Evolutionary conservation across 2,797 vertebrate species (phyloP).

Genomic region (Squalus acanthias): DNA sequence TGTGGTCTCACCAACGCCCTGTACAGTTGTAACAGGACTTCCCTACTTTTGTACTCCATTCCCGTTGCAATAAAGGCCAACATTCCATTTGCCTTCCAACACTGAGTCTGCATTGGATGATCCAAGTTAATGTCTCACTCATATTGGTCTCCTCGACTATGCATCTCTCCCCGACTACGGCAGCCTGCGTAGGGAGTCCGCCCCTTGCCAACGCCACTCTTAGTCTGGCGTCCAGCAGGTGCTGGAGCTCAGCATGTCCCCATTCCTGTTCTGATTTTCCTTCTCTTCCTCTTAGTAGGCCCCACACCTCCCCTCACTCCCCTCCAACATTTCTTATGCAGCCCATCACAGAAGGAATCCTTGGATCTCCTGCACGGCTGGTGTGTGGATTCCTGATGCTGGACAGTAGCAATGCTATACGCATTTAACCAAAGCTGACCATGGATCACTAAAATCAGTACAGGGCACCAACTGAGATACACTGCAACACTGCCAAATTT

Average conservation of each 20-base stretch:
- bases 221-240: neutral
- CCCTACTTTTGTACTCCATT: no score
- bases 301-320: neutral
- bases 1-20: no score
- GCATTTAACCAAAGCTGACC: neutral
- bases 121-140: neutral
- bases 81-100: no score
- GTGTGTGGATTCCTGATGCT: no score
- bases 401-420: neutral
- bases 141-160: neutral
- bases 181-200: neutral
- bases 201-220: neutral
- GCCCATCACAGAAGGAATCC: neutral
- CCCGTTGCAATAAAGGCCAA: no score
- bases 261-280: neutral
- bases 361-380: neutral
- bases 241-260: neutral
- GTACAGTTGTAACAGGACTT: no score
- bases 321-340: neutral
- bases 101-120: neutral
- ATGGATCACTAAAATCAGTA: neutral
- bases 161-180: neutral
- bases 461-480: neutral
- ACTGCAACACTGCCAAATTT: neutral
- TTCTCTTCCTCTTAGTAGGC: no score